Evolutionary conservation across 2,888 invertebrate species (phyloP).

Genomic region (Andricus quercusramuli): DNA sequence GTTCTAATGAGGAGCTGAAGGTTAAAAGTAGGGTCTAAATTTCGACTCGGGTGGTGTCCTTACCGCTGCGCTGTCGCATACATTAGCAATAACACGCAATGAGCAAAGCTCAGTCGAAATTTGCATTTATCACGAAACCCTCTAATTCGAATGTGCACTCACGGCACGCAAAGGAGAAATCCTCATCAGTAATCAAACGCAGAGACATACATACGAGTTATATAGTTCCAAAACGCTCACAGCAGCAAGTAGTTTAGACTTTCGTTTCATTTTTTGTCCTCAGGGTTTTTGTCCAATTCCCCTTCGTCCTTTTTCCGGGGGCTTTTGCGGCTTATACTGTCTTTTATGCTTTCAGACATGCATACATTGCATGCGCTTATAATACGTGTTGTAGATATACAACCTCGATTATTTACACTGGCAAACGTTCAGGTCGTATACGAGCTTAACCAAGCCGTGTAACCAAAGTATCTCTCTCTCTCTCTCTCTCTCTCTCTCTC

Average conservation of each 20-base stretch:
- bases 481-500: neutral
- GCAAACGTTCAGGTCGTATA: constrained; percentile 31
- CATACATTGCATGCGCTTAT: neutral
- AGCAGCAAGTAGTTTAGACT: neutral
- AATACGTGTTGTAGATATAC: constrained; percentile 5
- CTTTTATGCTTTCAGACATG: constrained; percentile 19
- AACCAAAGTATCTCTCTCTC: neutral
- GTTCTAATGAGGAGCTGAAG: too few species aligned
- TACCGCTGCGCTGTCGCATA: constrained; percentile 2
- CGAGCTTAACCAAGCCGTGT: constrained; percentile 13
- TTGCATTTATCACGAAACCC: constrained; percentile 53
- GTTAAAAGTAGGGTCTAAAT: too few species aligned
- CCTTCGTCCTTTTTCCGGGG: constrained; percentile 10
- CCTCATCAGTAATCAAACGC: constrained; percentile 54
- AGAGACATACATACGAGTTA: constrained; percentile 16
- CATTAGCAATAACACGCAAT: constrained; percentile 19
- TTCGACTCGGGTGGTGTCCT: constrained; percentile 4
- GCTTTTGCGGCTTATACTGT: constrained; percentile 28
- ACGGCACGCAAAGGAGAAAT: constrained; percentile 51
- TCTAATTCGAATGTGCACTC: constrained; percentile 54
- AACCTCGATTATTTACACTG: constrained; percentile 30
- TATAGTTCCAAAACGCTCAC: neutral
- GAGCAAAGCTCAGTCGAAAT: constrained; percentile 48
- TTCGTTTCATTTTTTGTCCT: neutral
- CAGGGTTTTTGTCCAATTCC: neutral